A percentile compares a stretch with the other conserved stretches of the same genome.
Conservation (phyloP, 2,888 invertebrate genomes). For the Leucophenga maculata region DNA sequence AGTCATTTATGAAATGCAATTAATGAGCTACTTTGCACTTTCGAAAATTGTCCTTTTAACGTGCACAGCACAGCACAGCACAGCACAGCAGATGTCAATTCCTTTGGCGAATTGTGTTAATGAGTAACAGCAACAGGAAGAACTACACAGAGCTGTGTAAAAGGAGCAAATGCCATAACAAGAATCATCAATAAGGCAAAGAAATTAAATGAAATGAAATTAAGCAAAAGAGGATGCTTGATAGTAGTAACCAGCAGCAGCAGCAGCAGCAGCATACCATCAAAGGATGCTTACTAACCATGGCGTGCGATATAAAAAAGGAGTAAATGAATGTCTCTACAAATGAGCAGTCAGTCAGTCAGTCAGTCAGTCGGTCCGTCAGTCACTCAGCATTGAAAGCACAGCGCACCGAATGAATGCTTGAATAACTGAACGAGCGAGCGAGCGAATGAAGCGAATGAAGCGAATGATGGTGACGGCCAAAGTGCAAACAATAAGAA, state of each 20-base stretch:
- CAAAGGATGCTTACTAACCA: not conserved
- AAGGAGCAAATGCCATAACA: constrained; percentile 7
- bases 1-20: constrained; percentile 2
- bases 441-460: too few relatives aligned
- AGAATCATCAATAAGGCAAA: constrained; percentile 37
- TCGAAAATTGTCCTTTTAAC: too few relatives aligned
- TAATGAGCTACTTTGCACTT: constrained; percentile 9
- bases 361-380: too few relatives aligned
- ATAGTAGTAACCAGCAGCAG: constrained; percentile 1
- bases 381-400: too few relatives aligned
- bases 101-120: constrained; percentile 2
- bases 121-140: constrained; percentile 27
- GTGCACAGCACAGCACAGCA: not conserved
- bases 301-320: too few relatives aligned
- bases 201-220: constrained; percentile 60
- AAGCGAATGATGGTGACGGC: not conserved
- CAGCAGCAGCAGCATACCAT: not conserved
- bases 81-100: not conserved
- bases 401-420: too few relatives aligned
- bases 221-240: constrained; percentile 41
- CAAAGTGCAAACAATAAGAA: constrained; percentile 43
- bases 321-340: too few relatives aligned
- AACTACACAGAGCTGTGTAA: not conserved
- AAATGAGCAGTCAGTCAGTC: too few relatives aligned
- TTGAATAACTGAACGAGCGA: too few relatives aligned